phyloP scores from a whole-genome alignment of 2,113 vertebrate species.

The Festucalex cinctus region DNA sequence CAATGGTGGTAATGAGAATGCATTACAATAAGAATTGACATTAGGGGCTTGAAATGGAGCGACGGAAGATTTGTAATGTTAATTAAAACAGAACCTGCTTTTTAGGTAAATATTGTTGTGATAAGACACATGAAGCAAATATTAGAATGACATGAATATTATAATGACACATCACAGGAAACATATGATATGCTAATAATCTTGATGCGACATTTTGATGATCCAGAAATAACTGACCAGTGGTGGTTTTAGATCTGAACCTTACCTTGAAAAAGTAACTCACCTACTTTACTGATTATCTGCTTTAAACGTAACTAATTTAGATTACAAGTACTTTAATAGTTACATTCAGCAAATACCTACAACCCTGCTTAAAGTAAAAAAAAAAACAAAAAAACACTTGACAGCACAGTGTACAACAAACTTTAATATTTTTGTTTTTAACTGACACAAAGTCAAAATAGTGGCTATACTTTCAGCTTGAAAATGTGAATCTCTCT shows the following conservation, averaged over 20 bases:
- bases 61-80: conserved; percentile 61
- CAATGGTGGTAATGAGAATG: conserved; percentile 70
- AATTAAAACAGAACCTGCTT: conserved; percentile 70
- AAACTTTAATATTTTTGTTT: no score
- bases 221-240: not conserved
- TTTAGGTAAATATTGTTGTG: conserved; percentile 60
- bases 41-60: conserved; percentile 65
- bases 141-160: conserved; percentile 21
- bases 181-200: conserved; percentile 4
- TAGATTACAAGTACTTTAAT: no score
- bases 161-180: not conserved
- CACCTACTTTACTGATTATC: no score
- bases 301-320: no score
- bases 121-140: conserved; percentile 28
- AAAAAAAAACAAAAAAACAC: no score
- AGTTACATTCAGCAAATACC: no score
- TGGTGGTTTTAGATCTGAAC: not conserved
- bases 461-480: no score
- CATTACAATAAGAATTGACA: conserved; percentile 76
- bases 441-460: no score
- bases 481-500: no score
- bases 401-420: no score
- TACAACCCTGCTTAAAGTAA: no score
- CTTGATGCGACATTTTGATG: conserved; percentile 12
- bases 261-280: not conserved